A percentile compares a stretch with the other conserved stretches of the same genome.
phyloP scores from a whole-genome alignment of 2,113 vertebrate genomes.

The Tichodroma muraria region DNA sequence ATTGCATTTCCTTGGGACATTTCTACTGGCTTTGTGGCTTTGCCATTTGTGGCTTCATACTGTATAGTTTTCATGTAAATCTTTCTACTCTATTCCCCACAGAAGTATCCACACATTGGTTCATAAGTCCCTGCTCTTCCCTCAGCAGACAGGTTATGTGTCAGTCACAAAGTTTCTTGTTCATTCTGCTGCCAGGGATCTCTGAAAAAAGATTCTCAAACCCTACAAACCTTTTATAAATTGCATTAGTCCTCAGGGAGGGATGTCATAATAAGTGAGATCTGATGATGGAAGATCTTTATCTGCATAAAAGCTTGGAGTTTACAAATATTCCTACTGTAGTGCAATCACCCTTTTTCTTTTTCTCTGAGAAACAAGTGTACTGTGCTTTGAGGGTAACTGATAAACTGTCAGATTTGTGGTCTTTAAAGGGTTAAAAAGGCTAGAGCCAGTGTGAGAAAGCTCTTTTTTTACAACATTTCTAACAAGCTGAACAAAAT shows the following conservation, averaged over 20 bases:
- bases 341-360: neutral
- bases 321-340: neutral
- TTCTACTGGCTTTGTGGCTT: neutral
- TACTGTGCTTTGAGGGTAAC: neutral
- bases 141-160: neutral
- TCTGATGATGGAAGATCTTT: neutral
- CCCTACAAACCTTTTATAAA: neutral
- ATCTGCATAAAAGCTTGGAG: neutral
- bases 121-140: neutral
- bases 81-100: neutral
- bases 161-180: neutral
- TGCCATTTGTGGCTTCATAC: neutral
- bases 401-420: neutral
- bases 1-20: neutral
- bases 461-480: conserved; percentile 48
- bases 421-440: conserved; percentile 55
- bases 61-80: neutral
- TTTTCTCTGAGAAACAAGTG: neutral
- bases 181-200: neutral
- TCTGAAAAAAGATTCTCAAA: neutral
- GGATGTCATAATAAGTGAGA: neutral
- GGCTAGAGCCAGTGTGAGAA: conserved; percentile 58
- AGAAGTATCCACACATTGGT: neutral
- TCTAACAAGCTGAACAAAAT: conserved; percentile 75
- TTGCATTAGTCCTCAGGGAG: neutral